Percentiles rank a stretch among this genome's conserved stretches.
Conservation (phyloP, 2,113 vertebrate species). For the Catharus bicknelli region DNA sequence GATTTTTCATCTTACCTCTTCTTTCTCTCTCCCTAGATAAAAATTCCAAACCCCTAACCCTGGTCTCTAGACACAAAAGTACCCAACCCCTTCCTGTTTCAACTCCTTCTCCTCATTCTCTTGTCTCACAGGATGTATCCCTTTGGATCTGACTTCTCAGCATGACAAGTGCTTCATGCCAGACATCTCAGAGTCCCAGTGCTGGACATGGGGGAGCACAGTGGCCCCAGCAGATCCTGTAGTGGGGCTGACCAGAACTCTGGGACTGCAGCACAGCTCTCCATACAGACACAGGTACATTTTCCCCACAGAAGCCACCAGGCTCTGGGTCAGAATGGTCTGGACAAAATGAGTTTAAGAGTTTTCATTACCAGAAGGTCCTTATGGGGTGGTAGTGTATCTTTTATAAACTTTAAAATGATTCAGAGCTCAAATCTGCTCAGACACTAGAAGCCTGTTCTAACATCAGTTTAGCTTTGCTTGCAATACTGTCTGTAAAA, state of each 20-base stretch:
- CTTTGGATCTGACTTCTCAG: neutral
- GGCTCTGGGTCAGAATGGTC: neutral
- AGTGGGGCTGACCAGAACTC: neutral
- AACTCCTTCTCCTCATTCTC: neutral
- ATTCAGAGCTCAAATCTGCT: neutral
- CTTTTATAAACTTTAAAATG: neutral
- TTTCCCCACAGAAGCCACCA: neutral
- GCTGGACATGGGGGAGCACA: neutral
- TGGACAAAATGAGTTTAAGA: neutral
- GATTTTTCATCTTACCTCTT: neutral
- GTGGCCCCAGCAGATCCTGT: neutral
- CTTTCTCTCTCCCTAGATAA: neutral
- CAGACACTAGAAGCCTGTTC: neutral
- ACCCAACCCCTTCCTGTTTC: neutral
- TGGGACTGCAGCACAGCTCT: neutral
- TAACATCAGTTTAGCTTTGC: neutral
- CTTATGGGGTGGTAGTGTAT: neutral
- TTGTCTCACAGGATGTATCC: neutral
- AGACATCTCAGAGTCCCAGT: neutral
- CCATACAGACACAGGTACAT: neutral
- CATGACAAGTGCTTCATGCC: neutral
- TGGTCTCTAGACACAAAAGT: neutral
- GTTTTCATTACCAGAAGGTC: neutral
- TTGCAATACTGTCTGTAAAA: neutral
- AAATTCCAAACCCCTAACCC: neutral